Evolutionary conservation across 2,888 invertebrate genomes (phyloP).

Genomic region (Cistogaster globosa): DNA sequence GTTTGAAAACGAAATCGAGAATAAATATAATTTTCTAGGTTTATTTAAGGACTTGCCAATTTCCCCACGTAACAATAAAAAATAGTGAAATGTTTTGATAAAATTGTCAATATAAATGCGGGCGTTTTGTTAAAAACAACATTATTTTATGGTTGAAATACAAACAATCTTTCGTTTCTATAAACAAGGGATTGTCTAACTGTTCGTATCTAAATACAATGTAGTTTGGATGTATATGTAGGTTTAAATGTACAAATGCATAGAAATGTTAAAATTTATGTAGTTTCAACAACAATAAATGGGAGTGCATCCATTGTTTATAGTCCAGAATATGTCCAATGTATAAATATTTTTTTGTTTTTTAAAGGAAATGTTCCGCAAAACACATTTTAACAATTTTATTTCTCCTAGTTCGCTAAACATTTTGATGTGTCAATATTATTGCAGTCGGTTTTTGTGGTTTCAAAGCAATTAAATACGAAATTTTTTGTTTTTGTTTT

Average conservation of each 20-base stretch:
- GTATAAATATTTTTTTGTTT: conserved; percentile 14
- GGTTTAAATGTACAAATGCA: conserved; percentile 3
- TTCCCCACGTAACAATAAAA: too few species aligned
- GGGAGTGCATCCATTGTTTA: conserved; percentile 66
- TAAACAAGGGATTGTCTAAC: conserved; percentile 2
- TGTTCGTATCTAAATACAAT: conserved; percentile 27
- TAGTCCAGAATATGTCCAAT: conserved; percentile 46
- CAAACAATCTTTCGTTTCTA: conserved; percentile 14
- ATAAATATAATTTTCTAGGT: too few species aligned
- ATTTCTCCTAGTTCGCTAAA: conserved; percentile 78
- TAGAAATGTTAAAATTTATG: conserved; percentile 34
- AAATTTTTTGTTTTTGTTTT: conserved; percentile 68
- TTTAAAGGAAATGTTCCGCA: not conserved
- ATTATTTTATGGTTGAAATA: conserved; percentile 43
- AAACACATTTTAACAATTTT: conserved; percentile 61
- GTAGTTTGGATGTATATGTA: conserved; percentile 3
- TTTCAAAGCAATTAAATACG: conserved; percentile 78
- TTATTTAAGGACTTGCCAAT: too few species aligned
- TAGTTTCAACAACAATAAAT: conserved; percentile 59
- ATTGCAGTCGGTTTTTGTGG: conserved; percentile 75
- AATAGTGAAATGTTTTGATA: conserved; percentile 29
- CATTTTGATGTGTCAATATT: conserved; percentile 80
- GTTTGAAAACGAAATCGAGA: too few species aligned
- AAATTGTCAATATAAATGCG: conserved; percentile 52
- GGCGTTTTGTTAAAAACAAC: conserved; percentile 55